phyloP scores from a whole-genome alignment of 2,113 vertebrate species.

The Shinisaurus crocodilurus region DNA sequence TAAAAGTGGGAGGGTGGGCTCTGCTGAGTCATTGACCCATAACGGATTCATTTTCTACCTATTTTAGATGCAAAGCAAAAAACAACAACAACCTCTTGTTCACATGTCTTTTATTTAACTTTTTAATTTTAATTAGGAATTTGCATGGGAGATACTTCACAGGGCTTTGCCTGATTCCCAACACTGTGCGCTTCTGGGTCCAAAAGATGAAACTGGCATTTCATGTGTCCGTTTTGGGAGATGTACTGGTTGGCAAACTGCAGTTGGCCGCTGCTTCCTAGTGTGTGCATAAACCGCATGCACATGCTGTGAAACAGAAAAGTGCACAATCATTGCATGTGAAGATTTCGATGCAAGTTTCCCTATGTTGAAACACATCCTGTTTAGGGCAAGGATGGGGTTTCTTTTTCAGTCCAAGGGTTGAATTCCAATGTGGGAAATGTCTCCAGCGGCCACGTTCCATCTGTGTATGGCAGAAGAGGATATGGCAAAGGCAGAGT shows the following conservation, averaged over 20 bases:
- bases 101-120: not conserved
- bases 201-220: not conserved
- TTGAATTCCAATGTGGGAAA: too few species aligned
- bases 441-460: too few species aligned
- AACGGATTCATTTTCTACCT: conserved; percentile 13
- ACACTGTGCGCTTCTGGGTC: not conserved
- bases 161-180: not conserved
- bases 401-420: too few species aligned
- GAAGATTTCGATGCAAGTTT: too few species aligned
- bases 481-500: too few species aligned
- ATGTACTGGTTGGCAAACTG: not conserved
- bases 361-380: too few species aligned
- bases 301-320: not conserved
- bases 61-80: not conserved
- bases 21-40: conserved; percentile 8
- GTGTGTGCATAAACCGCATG: not conserved
- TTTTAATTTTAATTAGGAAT: not conserved
- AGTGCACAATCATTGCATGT: not conserved
- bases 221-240: not conserved
- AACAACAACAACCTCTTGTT: not conserved
- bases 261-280: not conserved
- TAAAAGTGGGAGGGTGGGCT: too few species aligned
- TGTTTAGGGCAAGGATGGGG: too few species aligned
- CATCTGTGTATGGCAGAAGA: too few species aligned
- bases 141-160: not conserved